Evolutionary conservation across 2,797 vertebrate genomes (phyloP), one percentile per base, ranked within the genome.

Genomic region (Otolemur crassicaudatus): DNA sequence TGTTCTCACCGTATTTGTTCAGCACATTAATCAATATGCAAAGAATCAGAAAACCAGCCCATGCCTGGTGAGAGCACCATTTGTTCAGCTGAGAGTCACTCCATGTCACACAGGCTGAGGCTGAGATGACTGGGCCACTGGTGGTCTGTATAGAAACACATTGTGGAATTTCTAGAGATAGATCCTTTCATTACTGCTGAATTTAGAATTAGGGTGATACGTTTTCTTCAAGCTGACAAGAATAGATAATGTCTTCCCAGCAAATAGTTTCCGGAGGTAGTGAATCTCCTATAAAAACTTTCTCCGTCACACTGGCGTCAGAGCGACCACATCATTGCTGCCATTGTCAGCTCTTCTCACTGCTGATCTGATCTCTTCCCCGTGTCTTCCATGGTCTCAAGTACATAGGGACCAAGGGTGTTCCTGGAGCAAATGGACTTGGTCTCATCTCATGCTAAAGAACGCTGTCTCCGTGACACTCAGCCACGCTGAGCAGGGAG

Each of bases 181-280:
- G 69, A 91, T 40, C 20, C 49, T 94, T 95, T 95, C 29, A 67
- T 90, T 91, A 76, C 31, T 20, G 13, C 29, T 61, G 70, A 84
- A 61, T 81, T 96, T 96, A 77, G 94, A 95, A 85, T 75, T 60
- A 95, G 75, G 53, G 75, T 23, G 56, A 90, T 58, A 43, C 10
- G 16, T 91, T 83, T 89, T 95, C 23, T 83, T 92, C 65, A 40
- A 20, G 69, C 61, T 84, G 86, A 49, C 5, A 11, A 88, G 77
- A 91, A 90, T 37, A 86, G 82, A 86, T 72, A 94, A 25, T 25
- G 91, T 89, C 75, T 75, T 83, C 31, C 14, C 43, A 92, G 77
- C 88, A 93, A 95, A 97, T 5, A 56, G 83, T 85, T 97, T 84
- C 91, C 40, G 69, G 53, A 95, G 67, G 46, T 67, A 83, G 2